Conservation (phyloP, 1,140 invertebrate species). For the Drosophila ironensis region DNA sequence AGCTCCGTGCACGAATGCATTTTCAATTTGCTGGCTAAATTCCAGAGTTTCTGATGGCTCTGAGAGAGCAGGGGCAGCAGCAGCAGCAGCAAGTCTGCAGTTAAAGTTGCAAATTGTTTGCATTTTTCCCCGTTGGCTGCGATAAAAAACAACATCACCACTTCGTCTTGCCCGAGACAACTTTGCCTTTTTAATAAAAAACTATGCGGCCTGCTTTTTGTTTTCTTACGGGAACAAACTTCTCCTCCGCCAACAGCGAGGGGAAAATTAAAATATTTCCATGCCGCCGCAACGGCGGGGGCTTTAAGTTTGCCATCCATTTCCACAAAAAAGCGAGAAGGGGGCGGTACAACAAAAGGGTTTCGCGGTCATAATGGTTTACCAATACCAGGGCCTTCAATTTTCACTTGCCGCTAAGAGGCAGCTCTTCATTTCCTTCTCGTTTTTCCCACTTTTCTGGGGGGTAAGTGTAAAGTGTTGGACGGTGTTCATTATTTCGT, state of each 20-base stretch:
- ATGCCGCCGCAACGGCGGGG: too few relatives aligned
- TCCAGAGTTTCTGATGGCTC: conserved; percentile 14
- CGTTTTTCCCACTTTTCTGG: background rate
- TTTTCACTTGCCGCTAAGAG: conserved; percentile 19
- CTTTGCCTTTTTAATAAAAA: conserved; percentile 31
- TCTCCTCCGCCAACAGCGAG: conserved; percentile 5
- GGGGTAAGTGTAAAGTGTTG: conserved; percentile 26
- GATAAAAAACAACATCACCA: conserved; percentile 31
- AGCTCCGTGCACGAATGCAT: conserved; percentile 36
- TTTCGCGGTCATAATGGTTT: conserved; percentile 23
- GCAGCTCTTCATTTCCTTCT: background rate
- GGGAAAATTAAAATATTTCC: conserved; percentile 36
- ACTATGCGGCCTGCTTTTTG: conserved; percentile 40
- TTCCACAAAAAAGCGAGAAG: background rate
- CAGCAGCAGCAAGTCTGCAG: conserved; percentile 36
- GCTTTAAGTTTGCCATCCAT: conserved; percentile 8
- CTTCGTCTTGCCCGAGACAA: conserved; percentile 33
- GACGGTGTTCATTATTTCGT: conserved; percentile 67
- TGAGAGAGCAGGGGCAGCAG: background rate
- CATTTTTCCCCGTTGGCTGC: conserved; percentile 34
- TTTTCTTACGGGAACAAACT: conserved; percentile 29
- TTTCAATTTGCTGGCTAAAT: conserved; percentile 38
- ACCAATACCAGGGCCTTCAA: conserved; percentile 14
- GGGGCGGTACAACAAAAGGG: too few relatives aligned
- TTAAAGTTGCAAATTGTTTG: conserved; percentile 57